Percentiles rank a stretch among this genome's conserved stretches.
These are phyloP conservation scores for Minunthozetes semirufus DNA, from an alignment of 2,888 invertebrate genomes.

Conservation along the genomic window DNA sequence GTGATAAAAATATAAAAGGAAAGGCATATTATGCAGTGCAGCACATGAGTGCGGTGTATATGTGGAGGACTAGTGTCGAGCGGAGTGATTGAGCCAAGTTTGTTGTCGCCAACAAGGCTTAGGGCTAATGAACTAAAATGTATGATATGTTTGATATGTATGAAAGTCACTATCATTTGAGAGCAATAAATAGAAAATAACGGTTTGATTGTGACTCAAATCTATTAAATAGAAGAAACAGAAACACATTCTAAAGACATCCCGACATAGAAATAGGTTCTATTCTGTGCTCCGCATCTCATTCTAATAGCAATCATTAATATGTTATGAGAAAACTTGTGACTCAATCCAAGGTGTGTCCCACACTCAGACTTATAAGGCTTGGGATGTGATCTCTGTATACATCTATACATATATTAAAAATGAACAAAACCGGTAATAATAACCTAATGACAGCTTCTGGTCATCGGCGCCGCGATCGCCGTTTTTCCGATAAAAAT, in stretches of 20 bases:
- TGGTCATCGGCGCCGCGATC: conserved; percentile 3
- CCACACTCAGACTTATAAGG: not conserved
- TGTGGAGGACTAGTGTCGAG: too few species aligned
- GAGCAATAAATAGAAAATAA: conserved; percentile 2
- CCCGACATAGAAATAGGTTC: not conserved
- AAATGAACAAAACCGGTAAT: not conserved
- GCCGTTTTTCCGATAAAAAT: not conserved
- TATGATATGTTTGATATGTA: too few species aligned
- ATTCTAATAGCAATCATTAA: conserved; percentile 6
- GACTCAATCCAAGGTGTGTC: not conserved
- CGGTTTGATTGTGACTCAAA: not conserved
- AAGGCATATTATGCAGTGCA: not conserved
- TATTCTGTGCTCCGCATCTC: not conserved
- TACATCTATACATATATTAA: not conserved
- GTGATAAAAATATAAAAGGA: not conserved
- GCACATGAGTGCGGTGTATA: not conserved
- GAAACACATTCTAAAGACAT: not conserved
- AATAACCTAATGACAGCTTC: conserved; percentile 14
- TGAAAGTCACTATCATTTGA: conserved; percentile 2
- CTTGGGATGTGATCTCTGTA: not conserved
- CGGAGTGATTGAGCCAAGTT: not conserved
- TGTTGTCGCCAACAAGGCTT: conserved; percentile 12
- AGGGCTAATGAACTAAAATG: conserved; percentile 16
- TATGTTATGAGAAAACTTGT: not conserved
- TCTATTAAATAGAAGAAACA: not conserved